A percentile compares a stretch with the other conserved stretches of the same genome.
Evolutionary conservation across 2,888 invertebrate species (phyloP).

Genomic region (Pristionchus maxplancki): DNA sequence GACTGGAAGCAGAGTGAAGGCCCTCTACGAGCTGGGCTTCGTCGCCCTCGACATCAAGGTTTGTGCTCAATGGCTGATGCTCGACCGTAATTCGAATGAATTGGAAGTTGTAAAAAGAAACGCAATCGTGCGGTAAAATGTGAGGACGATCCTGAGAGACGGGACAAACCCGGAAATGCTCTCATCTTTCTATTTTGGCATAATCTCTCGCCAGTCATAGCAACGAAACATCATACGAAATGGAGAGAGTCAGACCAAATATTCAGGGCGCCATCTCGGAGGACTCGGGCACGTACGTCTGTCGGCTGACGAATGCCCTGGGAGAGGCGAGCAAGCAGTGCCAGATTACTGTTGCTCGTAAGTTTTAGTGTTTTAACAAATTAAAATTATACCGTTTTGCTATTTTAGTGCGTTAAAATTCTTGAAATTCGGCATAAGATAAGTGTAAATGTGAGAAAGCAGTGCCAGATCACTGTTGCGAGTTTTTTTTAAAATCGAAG

Average conservation of each 20-base stretch:
- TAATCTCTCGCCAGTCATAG: no score
- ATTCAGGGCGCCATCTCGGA: slow-evolving; percentile 87
- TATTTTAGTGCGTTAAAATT: neutral
- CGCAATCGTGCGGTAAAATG: no score
- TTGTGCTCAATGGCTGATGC: no score
- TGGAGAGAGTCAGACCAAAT: no score
- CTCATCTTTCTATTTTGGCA: neutral
- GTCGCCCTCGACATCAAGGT: slow-evolving; percentile 80
- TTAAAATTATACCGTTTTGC: neutral
- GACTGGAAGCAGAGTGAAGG: slow-evolving; percentile 72
- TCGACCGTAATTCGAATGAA: neutral
- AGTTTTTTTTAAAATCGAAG: no score
- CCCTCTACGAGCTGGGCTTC: slow-evolving; percentile 88
- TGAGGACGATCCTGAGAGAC: no score
- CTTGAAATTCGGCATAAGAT: no score
- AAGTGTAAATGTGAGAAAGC: neutral
- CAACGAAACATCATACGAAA: no score
- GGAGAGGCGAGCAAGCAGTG: slow-evolving; percentile 73
- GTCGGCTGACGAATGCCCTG: slow-evolving; percentile 78
- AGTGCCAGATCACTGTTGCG: neutral
- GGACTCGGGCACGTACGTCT: slow-evolving; percentile 94
- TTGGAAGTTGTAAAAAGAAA: neutral
- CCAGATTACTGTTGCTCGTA: slow-evolving; percentile 66
- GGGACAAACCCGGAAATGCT: no score
- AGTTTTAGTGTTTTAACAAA: slow-evolving; percentile 13